Conservation (phyloP, 2,888 invertebrate species). For the Idaea biselata region DNA sequence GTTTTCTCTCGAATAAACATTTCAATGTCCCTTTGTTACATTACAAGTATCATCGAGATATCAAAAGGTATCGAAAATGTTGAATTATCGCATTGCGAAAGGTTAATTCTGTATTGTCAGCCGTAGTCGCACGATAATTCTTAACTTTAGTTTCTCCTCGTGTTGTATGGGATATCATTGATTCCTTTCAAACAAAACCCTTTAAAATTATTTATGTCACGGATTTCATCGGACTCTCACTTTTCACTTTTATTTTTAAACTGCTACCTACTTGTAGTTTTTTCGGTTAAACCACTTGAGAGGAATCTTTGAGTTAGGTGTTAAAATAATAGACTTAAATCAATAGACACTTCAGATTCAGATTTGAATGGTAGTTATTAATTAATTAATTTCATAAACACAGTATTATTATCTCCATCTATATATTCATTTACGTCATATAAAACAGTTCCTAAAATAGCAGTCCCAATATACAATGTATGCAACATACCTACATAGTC, state of each 20-base stretch:
- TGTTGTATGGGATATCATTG: constrained; percentile 20
- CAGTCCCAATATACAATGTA: too few relatives aligned
- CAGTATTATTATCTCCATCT: too few relatives aligned
- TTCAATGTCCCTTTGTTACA: constrained; percentile 27
- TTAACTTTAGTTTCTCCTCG: constrained; percentile 37
- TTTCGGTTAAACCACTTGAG: background rate
- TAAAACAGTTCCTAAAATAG: too few relatives aligned
- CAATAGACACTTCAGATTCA: too few relatives aligned
- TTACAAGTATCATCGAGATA: constrained; percentile 27
- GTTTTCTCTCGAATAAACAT: constrained; percentile 2
- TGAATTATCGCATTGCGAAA: constrained; percentile 49
- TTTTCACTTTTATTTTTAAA: constrained; percentile 9
- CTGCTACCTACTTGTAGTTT: background rate
- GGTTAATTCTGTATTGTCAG: constrained; percentile 50
- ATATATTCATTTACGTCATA: too few relatives aligned
- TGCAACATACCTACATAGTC: too few relatives aligned
- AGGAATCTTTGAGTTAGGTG: background rate
- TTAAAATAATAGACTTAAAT: too few relatives aligned
- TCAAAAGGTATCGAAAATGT: constrained; percentile 43
- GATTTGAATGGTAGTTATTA: too few relatives aligned
- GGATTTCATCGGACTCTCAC: constrained; percentile 29
- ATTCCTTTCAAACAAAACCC: constrained; percentile 30
- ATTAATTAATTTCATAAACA: too few relatives aligned
- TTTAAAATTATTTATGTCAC: constrained; percentile 26
- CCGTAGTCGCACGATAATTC: constrained; percentile 38